Evolutionary conservation across 2,113 vertebrate genomes (phyloP), one percentile per base, ranked within the genome.

Genomic region (Dendropsophus ebraccatus): DNA sequence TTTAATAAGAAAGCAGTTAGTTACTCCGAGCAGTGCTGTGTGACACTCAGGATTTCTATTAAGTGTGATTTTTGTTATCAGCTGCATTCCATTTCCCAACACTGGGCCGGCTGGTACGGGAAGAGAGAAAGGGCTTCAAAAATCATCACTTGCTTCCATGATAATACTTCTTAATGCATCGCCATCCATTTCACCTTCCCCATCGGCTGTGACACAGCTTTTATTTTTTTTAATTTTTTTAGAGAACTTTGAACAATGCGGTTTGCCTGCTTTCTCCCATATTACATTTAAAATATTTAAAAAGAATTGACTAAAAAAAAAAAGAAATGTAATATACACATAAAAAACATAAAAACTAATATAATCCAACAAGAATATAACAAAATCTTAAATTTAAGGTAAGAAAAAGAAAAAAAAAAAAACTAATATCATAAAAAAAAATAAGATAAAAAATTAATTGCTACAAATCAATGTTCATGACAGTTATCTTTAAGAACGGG

Each of bases 11-110:
- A 84, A 87, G 30, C 50, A 80, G 82, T 88, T 47, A 56, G 83
- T 83, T 54, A 70, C 82, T 83, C 80, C 30, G 83, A 90, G 87
- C 90, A 92, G 89, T 89, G 56, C 65, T 30, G 65, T 87, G 37
- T 81, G 74, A 81, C 78, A 62, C 78, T 81, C 50, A 60, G 47
- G 85, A 81, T 81, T 81, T 81, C 85, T 74, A 87, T 86, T 86
- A 79, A 86, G 84, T 72, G 58, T 50, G 67, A 76, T 56, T 86
- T 81, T 80, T 52, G 62, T 86, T 79, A 86, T 86, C 84, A 80
- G 75, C 84, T 70, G 47, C 65, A 35, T 86, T 73, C 67, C 52
- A 81, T 70, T 81, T 80, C 69, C 65, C 47, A 69, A 81, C 70
- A 72, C 52, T 23, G 78, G 67, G 62, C 35, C 30, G 32, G 52